Conservation (phyloP, 2,113 vertebrate species). For the Callipepla californica region DNA sequence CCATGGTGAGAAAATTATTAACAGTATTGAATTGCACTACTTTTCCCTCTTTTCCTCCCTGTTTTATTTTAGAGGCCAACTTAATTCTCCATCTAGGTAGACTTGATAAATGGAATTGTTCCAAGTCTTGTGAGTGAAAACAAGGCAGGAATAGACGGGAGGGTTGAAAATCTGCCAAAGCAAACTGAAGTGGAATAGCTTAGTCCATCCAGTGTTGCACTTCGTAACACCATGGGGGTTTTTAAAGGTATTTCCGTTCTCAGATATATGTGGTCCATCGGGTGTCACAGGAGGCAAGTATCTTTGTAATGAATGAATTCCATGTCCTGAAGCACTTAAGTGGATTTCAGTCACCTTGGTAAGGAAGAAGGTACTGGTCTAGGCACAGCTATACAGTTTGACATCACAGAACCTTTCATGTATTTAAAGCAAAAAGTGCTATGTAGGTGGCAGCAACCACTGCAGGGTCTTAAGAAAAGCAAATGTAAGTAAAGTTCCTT, state of each 20-base stretch:
- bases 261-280: not conserved
- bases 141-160: conserved; percentile 16
- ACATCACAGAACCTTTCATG: not conserved
- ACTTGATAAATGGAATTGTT: conserved; percentile 40
- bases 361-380: not conserved
- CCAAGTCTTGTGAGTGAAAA: conserved; percentile 32
- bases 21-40: not conserved
- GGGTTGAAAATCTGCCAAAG: conserved; percentile 35
- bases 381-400: not conserved
- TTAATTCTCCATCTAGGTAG: conserved; percentile 3
- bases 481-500: not conserved
- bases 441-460: not conserved
- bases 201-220: not conserved
- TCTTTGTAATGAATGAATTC: not conserved
- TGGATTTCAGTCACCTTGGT: not conserved
- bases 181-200: not conserved
- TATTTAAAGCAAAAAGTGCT: not conserved
- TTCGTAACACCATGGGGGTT: conserved; percentile 7
- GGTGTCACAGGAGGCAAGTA: not conserved
- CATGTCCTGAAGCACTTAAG: not conserved
- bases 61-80: not conserved
- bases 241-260: conserved; percentile 29
- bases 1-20: conserved; percentile 13
- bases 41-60: not conserved
- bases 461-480: not conserved